These are phyloP conservation scores for Drosophila paracracens DNA, from an alignment of 2,888 invertebrate genomes.

Conservation along the genomic window DNA sequence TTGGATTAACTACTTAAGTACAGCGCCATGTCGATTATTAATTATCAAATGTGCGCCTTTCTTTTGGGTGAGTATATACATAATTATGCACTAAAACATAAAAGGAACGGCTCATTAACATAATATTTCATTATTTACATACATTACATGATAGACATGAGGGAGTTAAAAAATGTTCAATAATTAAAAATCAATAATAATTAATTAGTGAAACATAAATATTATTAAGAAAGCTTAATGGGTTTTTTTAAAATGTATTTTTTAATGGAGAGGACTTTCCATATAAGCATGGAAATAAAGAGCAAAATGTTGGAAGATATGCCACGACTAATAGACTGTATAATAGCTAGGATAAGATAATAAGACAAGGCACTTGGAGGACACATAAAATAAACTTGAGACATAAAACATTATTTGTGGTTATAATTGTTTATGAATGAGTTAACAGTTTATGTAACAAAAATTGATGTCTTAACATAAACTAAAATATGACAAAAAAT, in stretches of 20 bases:
- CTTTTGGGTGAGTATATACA: slow-evolving; percentile 74
- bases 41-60: slow-evolving; percentile 63
- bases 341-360: not conserved
- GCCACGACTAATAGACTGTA: not conserved
- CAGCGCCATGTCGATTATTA: slow-evolving; percentile 67
- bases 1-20: slow-evolving; percentile 58
- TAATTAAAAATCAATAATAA: not conserved
- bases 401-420: fast-evolving
- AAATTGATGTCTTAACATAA: not conserved
- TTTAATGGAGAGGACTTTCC: not conserved
- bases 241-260: not conserved
- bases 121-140: not conserved
- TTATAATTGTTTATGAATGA: not conserved
- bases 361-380: fast-evolving
- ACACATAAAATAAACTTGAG: not conserved
- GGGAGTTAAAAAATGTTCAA: not conserved
- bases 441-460: not conserved
- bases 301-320: not conserved
- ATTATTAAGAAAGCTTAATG: not conserved
- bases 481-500: not conserved
- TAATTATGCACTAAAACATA: not conserved
- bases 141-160: not conserved
- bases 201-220: not conserved
- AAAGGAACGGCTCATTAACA: not conserved
- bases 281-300: no score